Evolutionary conservation across 2,888 invertebrate genomes (phyloP), one percentile per base, ranked within the genome.

Genomic region (Actias luna): DNA sequence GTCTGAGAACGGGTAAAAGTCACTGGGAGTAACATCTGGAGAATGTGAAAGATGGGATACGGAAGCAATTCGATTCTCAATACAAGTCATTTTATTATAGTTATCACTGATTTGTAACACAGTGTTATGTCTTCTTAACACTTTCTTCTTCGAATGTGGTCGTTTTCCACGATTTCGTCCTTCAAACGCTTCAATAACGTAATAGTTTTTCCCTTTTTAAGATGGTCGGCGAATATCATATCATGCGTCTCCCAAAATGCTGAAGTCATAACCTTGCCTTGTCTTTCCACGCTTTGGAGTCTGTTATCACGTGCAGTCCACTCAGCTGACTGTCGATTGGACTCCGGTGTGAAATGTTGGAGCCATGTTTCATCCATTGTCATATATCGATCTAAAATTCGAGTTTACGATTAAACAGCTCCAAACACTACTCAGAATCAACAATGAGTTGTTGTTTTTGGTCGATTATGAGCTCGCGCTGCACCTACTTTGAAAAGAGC

Each of bases 71-170:
- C 63, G 35, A 64, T 66, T n/a, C 42, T n/a, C 29, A 59, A 66
- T 63, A 61, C 52, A 14, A 8, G 10, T 3, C 59, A 42, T 62
- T 60, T 64, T 12, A 39, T 59, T 64, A 58, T 62, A 1, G 58
- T 22, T 16, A 61, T 61, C 27, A 31, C 29, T 50, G n/a, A 33
- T 33, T 33, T 33, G 33, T 33, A 8, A 63, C 0, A n/a, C n/a
- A n/a, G n/a, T n/a, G n/a, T n/a, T n/a, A n/a, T 66, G 52, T 67
- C 65, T 14, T 68, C 63, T 33, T 66, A 63, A 58, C 67, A 67
- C 36, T 4, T 10, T 68, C 46, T 64, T 65, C 59, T 66, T 64
- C 57, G 64, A 42, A 65, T 67, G 64, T n/a, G 3, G 65, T 62
- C 31, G 64, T n/a, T 22, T n/a, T 50, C n/a, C 33, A 8, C 5